Conservation (phyloP, 30 jellyfish, hydroid and myxozoan genomes). For the Rhopilema esculentum region DNA sequence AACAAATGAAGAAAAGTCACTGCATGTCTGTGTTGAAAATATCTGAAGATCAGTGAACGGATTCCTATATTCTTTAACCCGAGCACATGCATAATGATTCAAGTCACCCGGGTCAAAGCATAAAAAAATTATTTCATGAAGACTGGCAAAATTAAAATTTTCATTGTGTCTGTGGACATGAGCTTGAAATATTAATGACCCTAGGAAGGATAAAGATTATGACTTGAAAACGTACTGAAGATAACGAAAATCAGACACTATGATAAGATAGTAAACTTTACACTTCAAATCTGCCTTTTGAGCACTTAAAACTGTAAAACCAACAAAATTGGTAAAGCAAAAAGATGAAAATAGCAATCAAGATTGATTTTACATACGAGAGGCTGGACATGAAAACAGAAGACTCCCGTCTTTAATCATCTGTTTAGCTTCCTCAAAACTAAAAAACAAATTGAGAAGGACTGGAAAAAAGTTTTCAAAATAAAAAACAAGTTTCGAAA, state of each 20-base stretch:
- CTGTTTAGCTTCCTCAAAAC: slow-evolving; percentile 35
- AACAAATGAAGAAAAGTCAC: too few species aligned
- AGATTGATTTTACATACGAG: slow-evolving; percentile 1
- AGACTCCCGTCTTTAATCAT: slow-evolving; percentile 26
- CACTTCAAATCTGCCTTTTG: neutral
- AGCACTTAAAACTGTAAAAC: neutral
- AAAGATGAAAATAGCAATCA: neutral
- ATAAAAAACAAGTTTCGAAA: too few species aligned
- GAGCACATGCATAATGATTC: neutral
- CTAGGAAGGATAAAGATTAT: neutral
- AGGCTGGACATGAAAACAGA: slow-evolving; percentile 30
- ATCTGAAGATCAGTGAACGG: too few species aligned
- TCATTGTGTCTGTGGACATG: neutral
- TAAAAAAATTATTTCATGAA: too few species aligned
- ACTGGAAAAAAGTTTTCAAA: neutral
- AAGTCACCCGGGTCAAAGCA: neutral
- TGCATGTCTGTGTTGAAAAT: too few species aligned
- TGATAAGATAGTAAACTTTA: neutral
- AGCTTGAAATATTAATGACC: neutral
- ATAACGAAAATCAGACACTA: neutral
- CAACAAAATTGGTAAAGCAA: neutral
- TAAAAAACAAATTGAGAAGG: neutral
- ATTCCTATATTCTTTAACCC: too few species aligned
- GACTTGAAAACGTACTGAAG: neutral
- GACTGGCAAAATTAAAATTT: neutral